These are phyloP conservation scores for Tiaroga cobitis DNA, from an alignment of 2,797 vertebrate genomes.

Conservation along the genomic window DNA sequence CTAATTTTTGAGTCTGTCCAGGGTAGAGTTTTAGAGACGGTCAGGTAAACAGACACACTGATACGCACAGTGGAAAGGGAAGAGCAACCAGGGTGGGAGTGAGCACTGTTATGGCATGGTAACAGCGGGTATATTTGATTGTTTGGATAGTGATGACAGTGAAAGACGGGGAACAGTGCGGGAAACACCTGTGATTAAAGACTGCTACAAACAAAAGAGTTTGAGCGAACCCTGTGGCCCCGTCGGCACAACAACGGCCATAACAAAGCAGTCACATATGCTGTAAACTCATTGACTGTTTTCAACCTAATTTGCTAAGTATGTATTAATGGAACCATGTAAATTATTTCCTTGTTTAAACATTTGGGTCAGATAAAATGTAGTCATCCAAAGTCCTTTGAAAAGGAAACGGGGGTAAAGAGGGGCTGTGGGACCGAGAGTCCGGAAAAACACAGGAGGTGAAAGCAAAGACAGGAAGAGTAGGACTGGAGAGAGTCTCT, in stretches of 20 bases:
- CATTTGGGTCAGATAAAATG: slow-evolving; percentile 23
- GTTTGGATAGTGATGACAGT: slow-evolving; percentile 74
- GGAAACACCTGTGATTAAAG: slow-evolving; percentile 60
- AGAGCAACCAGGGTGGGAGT: slow-evolving; percentile 59
- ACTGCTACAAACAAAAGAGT: slow-evolving; percentile 42
- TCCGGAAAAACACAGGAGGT: slow-evolving; percentile 63
- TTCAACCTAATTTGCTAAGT: slow-evolving; percentile 14
- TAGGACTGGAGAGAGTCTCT: slow-evolving; percentile 27
- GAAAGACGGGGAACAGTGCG: slow-evolving; percentile 58
- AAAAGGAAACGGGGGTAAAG: slow-evolving; percentile 50
- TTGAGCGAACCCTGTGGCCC: background rate
- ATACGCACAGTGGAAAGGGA: slow-evolving; percentile 32
- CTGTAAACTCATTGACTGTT: slow-evolving; percentile 31
- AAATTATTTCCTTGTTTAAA: slow-evolving; percentile 2
- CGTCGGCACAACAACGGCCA: background rate
- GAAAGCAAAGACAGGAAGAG: slow-evolving; percentile 54
- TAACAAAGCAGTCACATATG: slow-evolving; percentile 23
- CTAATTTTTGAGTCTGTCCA: background rate
- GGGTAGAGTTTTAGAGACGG: slow-evolving; percentile 1
- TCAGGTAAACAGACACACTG: slow-evolving; percentile 66
- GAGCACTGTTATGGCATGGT: slow-evolving; percentile 36
- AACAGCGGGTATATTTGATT: slow-evolving; percentile 65
- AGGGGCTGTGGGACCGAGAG: slow-evolving; percentile 58
- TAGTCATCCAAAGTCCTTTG: slow-evolving; percentile 4
- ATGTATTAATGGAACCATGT: slow-evolving; percentile 1